A percentile compares a stretch with the other conserved stretches of the same genome.
phyloP scores from a whole-genome alignment of 2,113 vertebrate genomes.

The Hippocampus zosterae region DNA sequence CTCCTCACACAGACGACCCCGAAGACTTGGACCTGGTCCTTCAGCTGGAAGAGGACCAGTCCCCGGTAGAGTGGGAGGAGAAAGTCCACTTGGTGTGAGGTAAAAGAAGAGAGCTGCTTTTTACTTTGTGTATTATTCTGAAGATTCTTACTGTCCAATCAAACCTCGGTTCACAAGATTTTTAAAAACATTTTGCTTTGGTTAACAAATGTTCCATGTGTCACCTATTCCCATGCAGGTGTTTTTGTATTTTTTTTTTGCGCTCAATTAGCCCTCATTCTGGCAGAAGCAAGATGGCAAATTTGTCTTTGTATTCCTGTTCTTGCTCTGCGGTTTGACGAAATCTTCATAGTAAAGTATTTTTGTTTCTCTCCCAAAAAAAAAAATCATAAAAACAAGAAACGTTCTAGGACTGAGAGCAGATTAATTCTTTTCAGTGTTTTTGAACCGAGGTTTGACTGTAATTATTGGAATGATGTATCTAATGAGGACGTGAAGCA shows the following conservation, averaged over 20 bases:
- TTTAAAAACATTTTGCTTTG: neutral
- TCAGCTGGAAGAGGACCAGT: slow-evolving; percentile 45
- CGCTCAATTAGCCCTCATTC: too few species aligned
- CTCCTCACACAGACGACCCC: slow-evolving; percentile 30
- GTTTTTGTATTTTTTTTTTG: too few species aligned
- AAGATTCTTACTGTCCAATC: neutral
- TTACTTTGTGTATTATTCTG: slow-evolving; percentile 49
- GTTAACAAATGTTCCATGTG: neutral
- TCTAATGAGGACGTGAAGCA: neutral
- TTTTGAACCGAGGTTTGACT: neutral
- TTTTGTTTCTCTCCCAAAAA: neutral
- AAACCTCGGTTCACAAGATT: neutral
- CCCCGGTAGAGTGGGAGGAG: slow-evolving; percentile 64
- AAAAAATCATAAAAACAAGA: too few species aligned
- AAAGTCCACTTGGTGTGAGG: slow-evolving; percentile 67
- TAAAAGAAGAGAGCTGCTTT: slow-evolving; percentile 18
- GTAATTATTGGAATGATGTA: neutral
- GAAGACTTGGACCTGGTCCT: slow-evolving; percentile 41
- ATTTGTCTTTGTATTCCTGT: neutral
- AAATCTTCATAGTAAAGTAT: neutral
- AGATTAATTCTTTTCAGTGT: too few species aligned
- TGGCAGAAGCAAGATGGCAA: neutral
- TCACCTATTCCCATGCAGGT: neutral
- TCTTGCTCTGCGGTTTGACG: too few species aligned
- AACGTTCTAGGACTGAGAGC: too few species aligned